A percentile compares a stretch with the other conserved stretches of the same genome.
Conservation (phyloP, 2,888 invertebrate species). For the Standfussiana lucernea region DNA sequence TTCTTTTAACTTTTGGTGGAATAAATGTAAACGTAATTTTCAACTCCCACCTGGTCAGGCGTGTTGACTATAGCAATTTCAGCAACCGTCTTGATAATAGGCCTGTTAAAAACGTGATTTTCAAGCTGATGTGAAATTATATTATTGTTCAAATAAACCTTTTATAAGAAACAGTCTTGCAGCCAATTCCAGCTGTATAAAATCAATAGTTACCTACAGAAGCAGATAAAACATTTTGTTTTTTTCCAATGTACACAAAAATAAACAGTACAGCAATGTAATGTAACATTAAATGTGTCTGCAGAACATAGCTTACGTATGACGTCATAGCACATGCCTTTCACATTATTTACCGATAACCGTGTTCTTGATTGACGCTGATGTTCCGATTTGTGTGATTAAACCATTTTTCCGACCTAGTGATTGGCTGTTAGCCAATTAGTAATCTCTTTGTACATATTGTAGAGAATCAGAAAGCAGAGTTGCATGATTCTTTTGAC, state of each 20-base stretch:
- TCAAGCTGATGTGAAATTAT: neutral
- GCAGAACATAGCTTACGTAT: slow-evolving; percentile 2
- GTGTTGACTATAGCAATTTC: neutral
- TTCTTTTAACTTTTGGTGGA: neutral
- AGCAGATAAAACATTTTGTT: slow-evolving; percentile 19
- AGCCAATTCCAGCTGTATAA: neutral
- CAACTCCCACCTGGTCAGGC: neutral
- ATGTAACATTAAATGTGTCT: slow-evolving; percentile 34
- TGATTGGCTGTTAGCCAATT: slow-evolving; percentile 56
- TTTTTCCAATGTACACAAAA: slow-evolving; percentile 2
- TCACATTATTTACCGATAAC: slow-evolving; percentile 44
- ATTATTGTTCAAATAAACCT: too few species aligned
- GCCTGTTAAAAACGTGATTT: too few species aligned
- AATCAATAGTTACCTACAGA: neutral
- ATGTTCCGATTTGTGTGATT: slow-evolving; percentile 38
- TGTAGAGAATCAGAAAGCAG: slow-evolving; percentile 6
- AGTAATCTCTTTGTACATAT: slow-evolving; percentile 20
- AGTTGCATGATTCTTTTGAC: neutral
- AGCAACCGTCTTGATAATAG: neutral
- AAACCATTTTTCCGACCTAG: slow-evolving; percentile 42
- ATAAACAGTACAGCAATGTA: slow-evolving; percentile 25
- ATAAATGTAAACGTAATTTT: neutral
- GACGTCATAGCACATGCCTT: slow-evolving; percentile 41
- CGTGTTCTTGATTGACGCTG: slow-evolving; percentile 40
- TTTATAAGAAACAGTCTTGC: neutral